These are phyloP conservation scores for Caretta caretta DNA, from an alignment of 2,113 vertebrate genomes.

Conservation along the genomic window DNA sequence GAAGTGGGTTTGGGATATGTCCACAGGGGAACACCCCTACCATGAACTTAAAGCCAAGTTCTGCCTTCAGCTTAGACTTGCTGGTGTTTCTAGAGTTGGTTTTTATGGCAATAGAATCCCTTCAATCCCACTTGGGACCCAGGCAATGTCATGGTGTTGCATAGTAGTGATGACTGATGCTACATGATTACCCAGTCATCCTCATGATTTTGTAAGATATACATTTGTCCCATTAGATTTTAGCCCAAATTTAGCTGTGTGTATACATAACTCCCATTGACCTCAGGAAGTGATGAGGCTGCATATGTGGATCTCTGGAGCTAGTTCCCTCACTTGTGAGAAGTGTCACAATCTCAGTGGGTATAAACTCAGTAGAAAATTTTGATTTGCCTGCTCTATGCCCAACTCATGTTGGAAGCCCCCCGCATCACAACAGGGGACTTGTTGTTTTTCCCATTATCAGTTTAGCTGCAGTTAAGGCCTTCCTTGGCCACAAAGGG, in stretches of 20 bases:
- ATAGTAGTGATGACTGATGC: not conserved
- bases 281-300: not conserved
- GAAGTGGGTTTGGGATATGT: not conserved
- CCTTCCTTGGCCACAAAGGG: not conserved
- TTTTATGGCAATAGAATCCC: not conserved
- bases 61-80: not conserved
- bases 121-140: not conserved
- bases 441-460: not conserved
- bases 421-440: not conserved
- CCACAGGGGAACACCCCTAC: not conserved
- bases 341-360: not conserved
- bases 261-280: not conserved
- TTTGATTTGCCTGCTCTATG: not conserved
- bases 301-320: not conserved
- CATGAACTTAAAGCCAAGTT: not conserved
- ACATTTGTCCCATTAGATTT: not conserved
- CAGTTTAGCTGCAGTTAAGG: not conserved
- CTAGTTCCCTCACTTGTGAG: not conserved
- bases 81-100: not conserved
- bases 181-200: not conserved
- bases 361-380: not conserved
- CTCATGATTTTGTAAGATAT: not conserved
- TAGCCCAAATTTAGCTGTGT: not conserved
- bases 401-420: not conserved
- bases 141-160: not conserved